A percentile compares a stretch with the other conserved stretches of the same genome.
Conservation (phyloP, 2,113 vertebrate species). For the Ancistrus triradiatus region DNA sequence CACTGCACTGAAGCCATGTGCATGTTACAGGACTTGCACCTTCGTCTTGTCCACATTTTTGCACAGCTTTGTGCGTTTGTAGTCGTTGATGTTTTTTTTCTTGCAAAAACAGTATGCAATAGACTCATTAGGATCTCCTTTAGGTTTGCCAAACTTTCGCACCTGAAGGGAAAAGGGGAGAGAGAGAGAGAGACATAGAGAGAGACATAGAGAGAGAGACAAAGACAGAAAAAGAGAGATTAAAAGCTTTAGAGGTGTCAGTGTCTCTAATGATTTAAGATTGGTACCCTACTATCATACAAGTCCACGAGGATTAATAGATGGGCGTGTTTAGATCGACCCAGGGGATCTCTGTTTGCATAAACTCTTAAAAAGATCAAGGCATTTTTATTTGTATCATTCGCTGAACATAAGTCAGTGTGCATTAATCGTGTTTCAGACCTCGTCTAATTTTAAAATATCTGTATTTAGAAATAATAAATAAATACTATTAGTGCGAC, state of each 20-base stretch:
- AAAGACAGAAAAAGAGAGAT: constrained; percentile 10
- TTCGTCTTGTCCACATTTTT: too few relatives aligned
- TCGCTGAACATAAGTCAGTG: not conserved
- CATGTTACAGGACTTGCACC: too few relatives aligned
- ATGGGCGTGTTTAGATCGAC: constrained; percentile 23
- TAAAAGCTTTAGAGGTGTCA: constrained; percentile 29
- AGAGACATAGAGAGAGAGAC: not conserved
- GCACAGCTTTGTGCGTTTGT: too few relatives aligned
- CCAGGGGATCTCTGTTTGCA: constrained; percentile 9
- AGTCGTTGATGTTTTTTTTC: too few relatives aligned
- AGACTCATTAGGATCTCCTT: too few relatives aligned
- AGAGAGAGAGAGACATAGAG: constrained; percentile 16
- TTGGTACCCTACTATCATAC: constrained; percentile 16
- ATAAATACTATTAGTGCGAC: too few relatives aligned
- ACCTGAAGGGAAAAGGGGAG: constrained; percentile 19
- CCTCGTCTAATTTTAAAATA: too few relatives aligned
- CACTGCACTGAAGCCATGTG: too few relatives aligned
- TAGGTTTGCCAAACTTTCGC: constrained; percentile 21
- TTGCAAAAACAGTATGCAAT: too few relatives aligned
- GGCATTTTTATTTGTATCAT: constrained; percentile 2
- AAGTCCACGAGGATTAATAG: constrained; percentile 20
- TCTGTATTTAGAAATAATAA: too few relatives aligned
- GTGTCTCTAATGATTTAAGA: constrained; percentile 33
- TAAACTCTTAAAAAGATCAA: constrained; percentile 4
- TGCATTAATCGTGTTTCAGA: too few relatives aligned